Conservation (phyloP, 2,888 invertebrate genomes). For the Eubasilissa splendida region DNA sequence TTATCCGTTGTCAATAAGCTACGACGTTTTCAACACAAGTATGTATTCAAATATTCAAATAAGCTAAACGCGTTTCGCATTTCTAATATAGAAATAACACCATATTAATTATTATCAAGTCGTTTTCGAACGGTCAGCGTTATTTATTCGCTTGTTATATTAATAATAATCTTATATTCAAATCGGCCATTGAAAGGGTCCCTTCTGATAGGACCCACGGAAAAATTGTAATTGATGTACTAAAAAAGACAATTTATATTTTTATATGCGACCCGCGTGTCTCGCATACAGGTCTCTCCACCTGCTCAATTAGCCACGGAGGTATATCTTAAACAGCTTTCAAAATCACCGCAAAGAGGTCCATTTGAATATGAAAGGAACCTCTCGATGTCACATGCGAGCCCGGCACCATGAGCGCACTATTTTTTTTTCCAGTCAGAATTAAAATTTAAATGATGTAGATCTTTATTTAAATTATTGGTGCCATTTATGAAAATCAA, state of each 20-base stretch:
- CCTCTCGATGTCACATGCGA: slow-evolving; percentile 42
- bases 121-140: not conserved
- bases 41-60: no score
- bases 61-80: not conserved
- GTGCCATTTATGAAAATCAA: no score
- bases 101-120: not conserved
- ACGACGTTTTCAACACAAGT: not conserved
- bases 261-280: slow-evolving; percentile 49
- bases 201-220: slow-evolving; percentile 4
- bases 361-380: slow-evolving; percentile 54
- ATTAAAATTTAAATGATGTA: slow-evolving; percentile 19
- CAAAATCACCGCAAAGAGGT: slow-evolving; percentile 52
- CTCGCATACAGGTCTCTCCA: slow-evolving; percentile 34
- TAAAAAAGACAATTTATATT: slow-evolving; percentile 47
- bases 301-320: slow-evolving; percentile 55
- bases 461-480: no score
- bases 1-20: slow-evolving; percentile 4
- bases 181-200: slow-evolving; percentile 25
- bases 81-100: not conserved
- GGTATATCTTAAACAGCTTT: slow-evolving; percentile 43
- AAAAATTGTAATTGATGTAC: slow-evolving; percentile 48
- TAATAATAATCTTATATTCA: slow-evolving; percentile 1
- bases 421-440: slow-evolving; percentile 23
- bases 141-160: not conserved
- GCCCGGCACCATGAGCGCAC: slow-evolving; percentile 39